Conservation (phyloP, 1,140 invertebrate species). For the Micrasema minimum region DNA sequence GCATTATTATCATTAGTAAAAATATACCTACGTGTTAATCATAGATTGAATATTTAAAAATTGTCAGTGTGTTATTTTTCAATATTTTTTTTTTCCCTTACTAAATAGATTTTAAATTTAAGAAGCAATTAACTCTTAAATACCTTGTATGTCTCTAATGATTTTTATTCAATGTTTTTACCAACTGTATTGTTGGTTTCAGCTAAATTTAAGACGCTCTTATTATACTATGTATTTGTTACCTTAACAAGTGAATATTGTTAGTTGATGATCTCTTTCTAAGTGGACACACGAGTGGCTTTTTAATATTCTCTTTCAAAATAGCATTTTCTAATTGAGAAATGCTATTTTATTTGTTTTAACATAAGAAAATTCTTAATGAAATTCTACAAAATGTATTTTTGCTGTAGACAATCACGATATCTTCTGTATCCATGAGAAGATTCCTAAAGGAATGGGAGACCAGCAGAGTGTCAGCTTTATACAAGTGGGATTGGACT, state of each 20-base stretch:
- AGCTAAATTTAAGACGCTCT: conserved; percentile 27
- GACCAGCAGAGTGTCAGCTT: too few species aligned
- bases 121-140: conserved; percentile 9
- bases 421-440: conserved; percentile 23
- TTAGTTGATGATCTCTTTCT: conserved; percentile 54
- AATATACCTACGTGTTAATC: conserved; percentile 29
- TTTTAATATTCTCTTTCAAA: not conserved
- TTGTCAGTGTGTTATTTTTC: not conserved
- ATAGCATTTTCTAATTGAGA: not conserved
- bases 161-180: conserved; percentile 33
- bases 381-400: conserved; percentile 1
- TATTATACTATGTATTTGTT: conserved; percentile 46
- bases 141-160: conserved; percentile 5
- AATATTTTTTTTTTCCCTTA: not conserved
- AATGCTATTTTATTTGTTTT: not conserved
- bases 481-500: too few species aligned
- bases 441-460: too few species aligned
- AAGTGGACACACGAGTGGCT: conserved; percentile 46
- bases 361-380: too few species aligned
- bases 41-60: not conserved
- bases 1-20: conserved; percentile 49
- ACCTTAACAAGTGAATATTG: conserved; percentile 52
- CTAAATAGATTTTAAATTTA: conserved; percentile 12
- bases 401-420: conserved; percentile 48
- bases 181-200: conserved; percentile 7